Conservation (phyloP, 2,797 vertebrate genomes). For the Myotis myotis region DNA sequence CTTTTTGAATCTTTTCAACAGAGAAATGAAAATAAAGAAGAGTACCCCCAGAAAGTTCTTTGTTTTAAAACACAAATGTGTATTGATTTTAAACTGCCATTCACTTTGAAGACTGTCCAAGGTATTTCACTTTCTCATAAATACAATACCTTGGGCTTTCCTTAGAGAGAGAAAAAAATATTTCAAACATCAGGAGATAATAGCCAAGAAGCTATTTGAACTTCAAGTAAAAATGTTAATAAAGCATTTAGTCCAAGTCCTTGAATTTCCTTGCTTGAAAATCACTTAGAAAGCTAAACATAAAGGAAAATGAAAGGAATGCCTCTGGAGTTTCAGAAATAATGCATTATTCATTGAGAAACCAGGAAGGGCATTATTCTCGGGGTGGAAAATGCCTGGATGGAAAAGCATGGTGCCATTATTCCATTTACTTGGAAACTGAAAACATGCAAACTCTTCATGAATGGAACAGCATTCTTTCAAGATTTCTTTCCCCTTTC, state of each 20-base stretch:
- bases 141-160: slow-evolving; percentile 64
- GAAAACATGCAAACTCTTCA: slow-evolving; percentile 76
- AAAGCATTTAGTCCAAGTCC: slow-evolving; percentile 78
- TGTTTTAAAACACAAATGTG: slow-evolving; percentile 50
- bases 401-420: slow-evolving; percentile 81
- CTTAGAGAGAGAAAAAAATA: slow-evolving; percentile 64
- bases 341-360: slow-evolving; percentile 81
- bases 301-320: slow-evolving; percentile 80
- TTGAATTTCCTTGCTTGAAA: slow-evolving; percentile 81
- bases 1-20: slow-evolving; percentile 49
- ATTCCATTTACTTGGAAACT: slow-evolving; percentile 81
- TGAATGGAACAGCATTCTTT: slow-evolving; percentile 75
- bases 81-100: slow-evolving; percentile 68
- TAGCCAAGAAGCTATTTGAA: slow-evolving; percentile 74
- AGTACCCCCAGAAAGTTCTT: slow-evolving; percentile 46
- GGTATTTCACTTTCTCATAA: slow-evolving; percentile 75
- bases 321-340: slow-evolving; percentile 80
- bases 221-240: slow-evolving; percentile 79
- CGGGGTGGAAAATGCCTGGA: slow-evolving; percentile 80
- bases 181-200: slow-evolving; percentile 81
- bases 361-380: slow-evolving; percentile 79
- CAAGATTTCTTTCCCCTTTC: slow-evolving; percentile 68
- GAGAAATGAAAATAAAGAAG: slow-evolving; percentile 68
- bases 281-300: slow-evolving; percentile 76
- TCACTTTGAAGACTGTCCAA: slow-evolving; percentile 75